Evolutionary conservation across 2,797 vertebrate genomes (phyloP).

Genomic region (Pygocentrus nattereri): DNA sequence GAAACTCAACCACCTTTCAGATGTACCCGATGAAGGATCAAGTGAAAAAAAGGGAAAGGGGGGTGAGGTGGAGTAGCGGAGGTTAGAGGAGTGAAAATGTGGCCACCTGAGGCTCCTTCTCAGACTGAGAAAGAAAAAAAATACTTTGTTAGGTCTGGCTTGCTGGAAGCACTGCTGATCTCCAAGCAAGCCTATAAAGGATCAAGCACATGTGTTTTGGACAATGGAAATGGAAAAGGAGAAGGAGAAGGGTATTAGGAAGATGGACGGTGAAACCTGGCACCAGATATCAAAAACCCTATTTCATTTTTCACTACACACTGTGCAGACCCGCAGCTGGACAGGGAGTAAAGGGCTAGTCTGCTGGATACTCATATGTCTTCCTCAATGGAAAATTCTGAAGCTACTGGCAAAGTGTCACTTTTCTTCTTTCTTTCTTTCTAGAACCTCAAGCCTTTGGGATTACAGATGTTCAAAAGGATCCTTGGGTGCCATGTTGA

Average conservation of each 20-base stretch:
- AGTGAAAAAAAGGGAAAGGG: background rate
- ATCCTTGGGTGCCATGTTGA: background rate
- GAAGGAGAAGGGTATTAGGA: background rate
- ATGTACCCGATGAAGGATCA: background rate
- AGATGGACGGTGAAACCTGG: constrained; percentile 33
- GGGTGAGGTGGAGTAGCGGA: background rate
- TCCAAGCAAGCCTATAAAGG: constrained; percentile 51
- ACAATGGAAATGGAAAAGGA: constrained; percentile 22
- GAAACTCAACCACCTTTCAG: constrained; percentile 34
- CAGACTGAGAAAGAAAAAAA: constrained; percentile 41
- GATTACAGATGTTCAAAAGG: background rate
- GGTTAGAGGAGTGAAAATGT: background rate
- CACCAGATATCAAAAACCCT: constrained; percentile 58
- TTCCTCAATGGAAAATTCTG: constrained; percentile 63
- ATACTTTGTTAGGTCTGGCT: constrained; percentile 38
- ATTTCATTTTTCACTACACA: constrained; percentile 62
- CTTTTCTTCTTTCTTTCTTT: background rate
- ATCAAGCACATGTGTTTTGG: constrained; percentile 23
- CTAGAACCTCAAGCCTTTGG: background rate
- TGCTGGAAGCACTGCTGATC: constrained; percentile 41
- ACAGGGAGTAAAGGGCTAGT: constrained; percentile 47
- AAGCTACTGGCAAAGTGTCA: constrained; percentile 7
- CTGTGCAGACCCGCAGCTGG: constrained; percentile 58
- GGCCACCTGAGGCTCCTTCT: background rate
- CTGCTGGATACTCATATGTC: constrained; percentile 48